Evolutionary conservation across 2,888 invertebrate species (phyloP).

Genomic region (Drosophila anomalata): DNA sequence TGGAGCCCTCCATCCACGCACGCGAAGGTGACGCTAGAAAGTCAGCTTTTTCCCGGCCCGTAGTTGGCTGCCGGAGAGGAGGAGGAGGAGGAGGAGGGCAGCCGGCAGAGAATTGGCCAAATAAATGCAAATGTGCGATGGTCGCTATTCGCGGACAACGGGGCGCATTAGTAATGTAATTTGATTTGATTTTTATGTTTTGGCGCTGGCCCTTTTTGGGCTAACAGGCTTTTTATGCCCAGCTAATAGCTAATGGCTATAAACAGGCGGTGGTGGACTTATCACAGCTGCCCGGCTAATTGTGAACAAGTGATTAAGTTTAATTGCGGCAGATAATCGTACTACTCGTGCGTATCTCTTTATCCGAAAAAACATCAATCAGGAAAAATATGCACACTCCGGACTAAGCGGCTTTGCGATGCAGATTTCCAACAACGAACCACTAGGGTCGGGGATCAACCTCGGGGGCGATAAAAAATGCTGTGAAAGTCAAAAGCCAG

Average conservation of each 20-base stretch:
- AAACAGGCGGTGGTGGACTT: conserved; percentile 51
- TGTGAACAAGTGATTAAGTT: conserved; percentile 71
- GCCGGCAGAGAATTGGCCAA: conserved; percentile 67
- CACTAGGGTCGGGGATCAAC: conserved; percentile 12
- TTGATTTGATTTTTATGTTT: conserved; percentile 73
- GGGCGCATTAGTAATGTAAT: conserved; percentile 75
- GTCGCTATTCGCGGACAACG: conserved; percentile 51
- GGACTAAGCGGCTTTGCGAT: conserved; percentile 61
- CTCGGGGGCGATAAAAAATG: conserved; percentile 17
- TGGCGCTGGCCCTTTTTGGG: conserved; percentile 11
- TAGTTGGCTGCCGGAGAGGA: conserved; percentile 30
- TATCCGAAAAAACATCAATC: conserved; percentile 28
- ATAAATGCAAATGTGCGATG: conserved; percentile 53
- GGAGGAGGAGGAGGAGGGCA: conserved; percentile 37
- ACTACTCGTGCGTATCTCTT: not conserved
- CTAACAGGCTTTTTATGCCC: conserved; percentile 43
- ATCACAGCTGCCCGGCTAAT: conserved; percentile 71
- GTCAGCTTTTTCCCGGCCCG: conserved; percentile 8
- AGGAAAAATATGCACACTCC: conserved; percentile 45
- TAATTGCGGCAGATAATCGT: conserved; percentile 67
- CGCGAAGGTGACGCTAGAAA: conserved; percentile 55
- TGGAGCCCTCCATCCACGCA: conserved; percentile 26
- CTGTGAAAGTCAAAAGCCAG: conserved; percentile 55
- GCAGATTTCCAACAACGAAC: conserved; percentile 51
- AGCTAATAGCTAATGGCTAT: conserved; percentile 58